Evolutionary conservation across 2,113 vertebrate genomes (phyloP), one percentile per base, ranked within the genome.

Genomic region (Corythoichthys intestinalis): DNA sequence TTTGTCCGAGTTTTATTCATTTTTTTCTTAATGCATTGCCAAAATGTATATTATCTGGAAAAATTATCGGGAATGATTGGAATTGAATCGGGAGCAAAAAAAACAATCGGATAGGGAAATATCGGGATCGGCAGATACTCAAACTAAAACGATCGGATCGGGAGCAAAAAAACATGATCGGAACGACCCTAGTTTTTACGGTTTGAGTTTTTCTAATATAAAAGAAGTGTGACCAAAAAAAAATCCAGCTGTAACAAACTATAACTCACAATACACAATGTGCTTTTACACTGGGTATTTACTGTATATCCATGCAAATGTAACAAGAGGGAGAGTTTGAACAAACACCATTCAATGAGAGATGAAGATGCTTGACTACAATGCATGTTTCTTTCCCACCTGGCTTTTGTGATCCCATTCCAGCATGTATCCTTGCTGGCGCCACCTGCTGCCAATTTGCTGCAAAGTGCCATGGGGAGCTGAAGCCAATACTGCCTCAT

Each of bases 401-500:
- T 94, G 83, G 91, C 92, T 89, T 89, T 95, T 69, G 91, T 89
- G 67, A 95, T 93, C 63, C 96, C 95, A 0, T 98, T 98, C 96
- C 96, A 98, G 78, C 96, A 98, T 77, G 91, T 94, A 64, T 97
- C 94, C 0, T 94, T 93, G 0, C 75, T 87, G 0, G 63, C 66
- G 0, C 87, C 11, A 59, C 91, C 93, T 76, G 91, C 84, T 61
- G 92, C 90, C 71, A 94, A 47, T 85, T 88, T 96, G 77, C 85
- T 92, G 85, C 96, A 98, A 17, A 98, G 89, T 0, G 78, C 88
- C 14, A 90, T 48, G 0, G 95, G 94, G 4, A 98, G 92, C 75
- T 93, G 87, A 77, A 93, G 73, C 96, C 96, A 98, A 87, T 95
- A 96, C 52, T 94, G 93, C 79, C 93, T 93, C 77, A 94, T 90